Conservation (phyloP, 1,140 invertebrate genomes). For the Stegodyphus mimosarum region DNA sequence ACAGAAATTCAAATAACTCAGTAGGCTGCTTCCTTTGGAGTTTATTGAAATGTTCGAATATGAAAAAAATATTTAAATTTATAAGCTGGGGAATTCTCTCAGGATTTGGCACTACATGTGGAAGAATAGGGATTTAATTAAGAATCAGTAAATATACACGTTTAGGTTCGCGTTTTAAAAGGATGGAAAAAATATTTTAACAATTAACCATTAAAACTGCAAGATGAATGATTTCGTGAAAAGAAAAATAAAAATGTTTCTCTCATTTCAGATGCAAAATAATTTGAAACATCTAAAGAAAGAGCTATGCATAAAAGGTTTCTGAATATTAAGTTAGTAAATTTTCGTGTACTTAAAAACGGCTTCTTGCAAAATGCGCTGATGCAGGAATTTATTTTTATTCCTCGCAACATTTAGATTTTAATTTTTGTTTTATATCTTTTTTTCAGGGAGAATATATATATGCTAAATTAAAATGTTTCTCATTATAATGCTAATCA, state of each 20-base stretch:
- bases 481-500: too few relatives aligned
- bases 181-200: neutral
- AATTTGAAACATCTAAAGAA: neutral
- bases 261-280: neutral
- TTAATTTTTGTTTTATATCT: too few relatives aligned
- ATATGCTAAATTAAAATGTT: too few relatives aligned
- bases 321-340: neutral
- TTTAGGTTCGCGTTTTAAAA: neutral
- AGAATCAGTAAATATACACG: neutral
- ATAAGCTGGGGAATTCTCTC: neutral
- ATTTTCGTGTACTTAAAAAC: neutral
- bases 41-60: constrained; percentile 2
- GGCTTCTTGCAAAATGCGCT: too few relatives aligned
- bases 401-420: neutral
- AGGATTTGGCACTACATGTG: neutral
- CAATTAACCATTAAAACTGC: too few relatives aligned
- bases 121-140: constrained; percentile 26
- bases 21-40: neutral
- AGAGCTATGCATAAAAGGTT: neutral
- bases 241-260: neutral
- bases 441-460: too few relatives aligned
- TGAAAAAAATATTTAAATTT: neutral
- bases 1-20: constrained; percentile 10
- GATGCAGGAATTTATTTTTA: neutral
- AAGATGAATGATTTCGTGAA: neutral